phyloP scores from a whole-genome alignment of 1,140 invertebrate species.

The Aphidius ervi region DNA sequence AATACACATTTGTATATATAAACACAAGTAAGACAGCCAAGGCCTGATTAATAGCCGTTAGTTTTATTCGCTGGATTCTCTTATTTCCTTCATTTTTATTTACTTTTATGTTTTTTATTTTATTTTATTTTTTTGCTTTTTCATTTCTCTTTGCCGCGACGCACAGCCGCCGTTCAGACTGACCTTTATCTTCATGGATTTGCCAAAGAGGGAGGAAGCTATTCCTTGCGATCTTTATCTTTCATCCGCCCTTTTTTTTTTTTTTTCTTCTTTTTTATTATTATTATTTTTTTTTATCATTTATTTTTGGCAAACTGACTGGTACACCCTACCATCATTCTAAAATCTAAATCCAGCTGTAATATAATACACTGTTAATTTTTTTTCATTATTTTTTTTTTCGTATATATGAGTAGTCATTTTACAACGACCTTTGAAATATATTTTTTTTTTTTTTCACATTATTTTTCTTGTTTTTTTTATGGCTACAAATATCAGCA shows the following conservation, averaged over 20 bases:
- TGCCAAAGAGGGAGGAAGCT: slow-evolving; percentile 13
- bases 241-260: slow-evolving; percentile 7
- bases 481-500: no score
- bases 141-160: slow-evolving; percentile 3
- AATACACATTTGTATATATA: no score
- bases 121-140: background rate
- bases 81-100: slow-evolving; percentile 16
- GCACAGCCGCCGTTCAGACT: slow-evolving; percentile 16
- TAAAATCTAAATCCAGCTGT: no score
- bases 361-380: no score
- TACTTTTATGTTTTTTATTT: slow-evolving; percentile 8
- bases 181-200: slow-evolving; percentile 36
- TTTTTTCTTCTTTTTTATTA: background rate
- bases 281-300: slow-evolving; percentile 2
- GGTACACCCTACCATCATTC: background rate
- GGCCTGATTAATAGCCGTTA: slow-evolving; percentile 47
- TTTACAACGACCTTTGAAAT: no score
- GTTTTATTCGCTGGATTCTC: slow-evolving; percentile 39
- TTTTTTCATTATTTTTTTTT: no score
- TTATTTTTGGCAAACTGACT: slow-evolving; percentile 1
- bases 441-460: no score
- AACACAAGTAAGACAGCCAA: slow-evolving; percentile 29
- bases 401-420: no score
- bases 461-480: no score
- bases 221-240: slow-evolving; percentile 25